phyloP scores from a whole-genome alignment of 2,797 vertebrate genomes.

The Cynodonichthys magdalenae region DNA sequence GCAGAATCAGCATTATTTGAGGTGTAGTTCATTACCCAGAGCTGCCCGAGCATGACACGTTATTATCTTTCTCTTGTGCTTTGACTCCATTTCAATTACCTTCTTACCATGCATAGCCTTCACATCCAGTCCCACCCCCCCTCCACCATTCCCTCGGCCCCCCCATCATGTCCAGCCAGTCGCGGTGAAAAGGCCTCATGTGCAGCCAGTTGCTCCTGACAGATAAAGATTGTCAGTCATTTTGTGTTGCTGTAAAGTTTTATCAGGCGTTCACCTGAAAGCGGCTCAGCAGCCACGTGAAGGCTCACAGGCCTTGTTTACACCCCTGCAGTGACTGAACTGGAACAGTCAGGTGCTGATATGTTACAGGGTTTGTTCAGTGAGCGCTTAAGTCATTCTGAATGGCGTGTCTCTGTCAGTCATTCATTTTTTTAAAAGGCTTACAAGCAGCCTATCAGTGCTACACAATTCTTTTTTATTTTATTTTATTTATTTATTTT shows the following conservation, averaged over 20 bases:
- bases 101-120: constrained; percentile 80
- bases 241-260: constrained; percentile 54
- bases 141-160: constrained; percentile 25
- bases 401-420: background rate
- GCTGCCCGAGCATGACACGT: constrained; percentile 80
- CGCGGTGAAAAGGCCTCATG: constrained; percentile 40
- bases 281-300: constrained; percentile 53
- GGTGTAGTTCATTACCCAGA: constrained; percentile 84
- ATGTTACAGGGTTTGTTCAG: background rate
- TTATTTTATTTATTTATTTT: constrained; percentile 38
- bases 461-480: background rate
- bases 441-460: background rate
- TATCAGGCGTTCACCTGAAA: constrained; percentile 64
- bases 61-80: constrained; percentile 84
- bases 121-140: constrained; percentile 34
- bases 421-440: background rate
- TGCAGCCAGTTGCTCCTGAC: constrained; percentile 65
- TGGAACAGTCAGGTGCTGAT: constrained; percentile 14
- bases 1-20: constrained; percentile 81
- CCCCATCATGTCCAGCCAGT: constrained; percentile 67
- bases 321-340: constrained; percentile 14
- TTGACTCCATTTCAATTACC: constrained; percentile 87
- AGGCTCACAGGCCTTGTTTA: constrained; percentile 65
- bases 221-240: constrained; percentile 67
- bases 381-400: too few relatives aligned